Conservation (phyloP, 30 jellyfish, hydroid and myxozoan genomes). For the Calvadosia cruxmelitensis region DNA sequence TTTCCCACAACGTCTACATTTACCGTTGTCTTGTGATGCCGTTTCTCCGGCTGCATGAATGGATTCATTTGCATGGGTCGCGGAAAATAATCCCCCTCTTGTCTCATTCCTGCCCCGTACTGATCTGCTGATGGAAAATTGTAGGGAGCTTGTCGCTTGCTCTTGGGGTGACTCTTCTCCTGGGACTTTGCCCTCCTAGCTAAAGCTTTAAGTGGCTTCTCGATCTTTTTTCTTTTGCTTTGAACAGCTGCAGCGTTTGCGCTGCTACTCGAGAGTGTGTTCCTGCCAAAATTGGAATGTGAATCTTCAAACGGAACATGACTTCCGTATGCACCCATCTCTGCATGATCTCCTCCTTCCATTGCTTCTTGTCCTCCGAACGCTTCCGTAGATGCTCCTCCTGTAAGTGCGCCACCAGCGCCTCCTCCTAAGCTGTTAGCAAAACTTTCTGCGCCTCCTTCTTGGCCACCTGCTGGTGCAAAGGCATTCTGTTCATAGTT, state of each 20-base stretch:
- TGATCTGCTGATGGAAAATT: not conserved
- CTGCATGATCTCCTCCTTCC: conserved; percentile 31
- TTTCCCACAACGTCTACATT: conserved; percentile 94
- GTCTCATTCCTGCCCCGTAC: not conserved
- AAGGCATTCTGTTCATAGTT: conserved; percentile 23
- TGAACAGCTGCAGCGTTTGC: conserved; percentile 7
- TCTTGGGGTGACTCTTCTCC: conserved; percentile 12
- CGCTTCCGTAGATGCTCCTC: not conserved
- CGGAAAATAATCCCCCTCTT: not conserved
- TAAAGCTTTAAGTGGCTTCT: conserved; percentile 37
- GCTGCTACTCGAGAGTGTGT: not conserved
- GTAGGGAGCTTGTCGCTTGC: conserved; percentile 28
- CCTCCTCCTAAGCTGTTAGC: conserved; percentile 19
- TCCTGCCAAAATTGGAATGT: not conserved
- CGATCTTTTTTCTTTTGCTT: conserved; percentile 68
- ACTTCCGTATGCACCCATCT: conserved; percentile 6
- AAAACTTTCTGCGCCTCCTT: conserved; percentile 6
- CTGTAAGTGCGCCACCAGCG: conserved; percentile 10
- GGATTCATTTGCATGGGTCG: not conserved
- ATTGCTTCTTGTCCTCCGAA: conserved; percentile 2
- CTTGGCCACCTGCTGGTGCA: conserved; percentile 24
- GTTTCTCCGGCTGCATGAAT: conserved; percentile 17
- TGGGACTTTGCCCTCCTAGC: not conserved
- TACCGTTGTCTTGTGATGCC: conserved; percentile 81
- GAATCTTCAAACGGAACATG: not conserved